These are phyloP conservation scores for Oreochromis niloticus DNA, from an alignment of 2,113 vertebrate species.

Conservation along the genomic window DNA sequence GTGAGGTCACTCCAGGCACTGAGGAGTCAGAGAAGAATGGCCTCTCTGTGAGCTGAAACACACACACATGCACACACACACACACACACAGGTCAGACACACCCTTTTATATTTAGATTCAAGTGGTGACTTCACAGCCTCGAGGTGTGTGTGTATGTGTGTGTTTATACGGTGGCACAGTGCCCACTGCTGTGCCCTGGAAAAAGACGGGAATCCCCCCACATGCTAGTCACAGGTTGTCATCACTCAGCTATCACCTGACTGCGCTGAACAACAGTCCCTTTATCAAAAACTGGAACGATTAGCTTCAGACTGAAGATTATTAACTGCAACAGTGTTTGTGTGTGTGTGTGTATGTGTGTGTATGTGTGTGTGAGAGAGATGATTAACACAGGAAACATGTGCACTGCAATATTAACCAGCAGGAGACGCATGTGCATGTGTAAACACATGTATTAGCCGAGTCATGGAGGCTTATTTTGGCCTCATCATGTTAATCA, in stretches of 20 bases:
- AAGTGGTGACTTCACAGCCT: slow-evolving; percentile 12
- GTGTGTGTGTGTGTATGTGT: not conserved
- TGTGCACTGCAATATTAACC: slow-evolving; percentile 31
- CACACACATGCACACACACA: not conserved
- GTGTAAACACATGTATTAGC: not conserved
- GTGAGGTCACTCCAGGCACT: slow-evolving; percentile 53
- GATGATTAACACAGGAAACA: slow-evolving; percentile 39
- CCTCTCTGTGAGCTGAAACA: slow-evolving; percentile 41
- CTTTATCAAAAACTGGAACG: slow-evolving; percentile 43
- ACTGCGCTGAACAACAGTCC: slow-evolving; percentile 29
- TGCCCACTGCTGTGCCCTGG: not conserved
- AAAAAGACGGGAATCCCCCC: not conserved
- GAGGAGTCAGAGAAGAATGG: slow-evolving; percentile 48
- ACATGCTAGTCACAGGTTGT: slow-evolving; percentile 37
- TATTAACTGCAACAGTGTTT: slow-evolving; percentile 7
- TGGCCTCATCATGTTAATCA: not conserved
- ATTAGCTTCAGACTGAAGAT: slow-evolving; percentile 39
- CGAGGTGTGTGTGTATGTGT: not conserved
- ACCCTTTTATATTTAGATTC: slow-evolving; percentile 51
- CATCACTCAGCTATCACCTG: slow-evolving; percentile 33
- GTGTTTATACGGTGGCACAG: not conserved
- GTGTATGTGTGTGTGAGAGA: not conserved
- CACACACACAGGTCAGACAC: slow-evolving; percentile 17
- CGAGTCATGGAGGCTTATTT: not conserved
- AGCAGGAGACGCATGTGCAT: not conserved